Evolutionary conservation across 2,113 vertebrate genomes (phyloP), one percentile per base, ranked within the genome.

Genomic region (Chamaetylas fuelleborni): DNA sequence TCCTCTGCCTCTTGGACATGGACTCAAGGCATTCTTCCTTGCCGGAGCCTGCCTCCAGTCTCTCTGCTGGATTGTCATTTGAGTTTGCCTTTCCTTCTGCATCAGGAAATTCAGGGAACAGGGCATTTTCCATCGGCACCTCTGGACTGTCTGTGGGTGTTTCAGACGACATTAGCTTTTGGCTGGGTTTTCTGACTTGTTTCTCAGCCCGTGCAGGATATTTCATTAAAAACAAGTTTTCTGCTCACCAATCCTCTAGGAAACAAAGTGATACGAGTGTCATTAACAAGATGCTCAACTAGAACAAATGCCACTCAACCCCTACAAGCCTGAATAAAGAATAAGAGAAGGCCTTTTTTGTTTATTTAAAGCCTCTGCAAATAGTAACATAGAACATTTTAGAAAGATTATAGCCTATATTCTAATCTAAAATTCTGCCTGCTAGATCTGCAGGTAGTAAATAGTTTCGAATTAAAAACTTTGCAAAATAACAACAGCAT

Each of bases 1-100:
- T 99, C 95, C 94, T 98, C 65, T 99, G 99, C 51, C 98, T 98
- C 92, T 99, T 99, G 80, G 99, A 99, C 87, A 99, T 42, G 11
- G 90, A 48, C 67, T 96, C 84, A 34, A 64, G 71, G 40, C 66
- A 79, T 81, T 97, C 88, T 34, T 88, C 60, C 29, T 80, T 70
- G 34, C 62, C 85, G 2, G 38, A 60, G 67, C 56, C 70, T 78
- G 86, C 45, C 53, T 96, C 92, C 81, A 5, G 12, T 80, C 43
- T 50, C 38, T 96, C 85, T 19, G 22, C 87, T 18, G 58, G 67
- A 51, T 2, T 53, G 29, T 85, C 81, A 58, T 31, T 91, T 19
- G 84, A 38, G 11, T 95, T 93, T 7, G 34, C 40, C 25, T 81
- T 88, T 66, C 67, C 90, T 86, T 93, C 94, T 36, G 51, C 76